Base-by-base conservation (phyloP, 2,888 invertebrate genomes). In the Capitulum mitella region DNA sequence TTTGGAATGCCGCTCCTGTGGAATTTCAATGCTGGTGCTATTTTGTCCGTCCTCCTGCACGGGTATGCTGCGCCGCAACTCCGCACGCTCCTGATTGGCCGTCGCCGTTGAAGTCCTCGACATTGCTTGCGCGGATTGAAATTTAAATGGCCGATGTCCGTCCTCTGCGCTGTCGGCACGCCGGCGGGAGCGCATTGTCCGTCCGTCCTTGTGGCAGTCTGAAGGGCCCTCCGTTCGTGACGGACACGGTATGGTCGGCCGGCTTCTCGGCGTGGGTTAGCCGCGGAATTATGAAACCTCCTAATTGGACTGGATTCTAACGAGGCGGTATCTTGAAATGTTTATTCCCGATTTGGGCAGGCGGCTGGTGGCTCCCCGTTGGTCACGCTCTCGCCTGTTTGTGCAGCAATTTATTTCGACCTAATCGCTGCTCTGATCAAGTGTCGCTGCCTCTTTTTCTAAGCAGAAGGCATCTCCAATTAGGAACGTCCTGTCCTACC, bases 391-490 rank as follows among this genome's bases (percentile, higher is more conserved):
- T 8, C 8, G 22, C 14, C 37, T 3, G 22, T 26, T 40, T n/a
- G 70, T 40, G 40, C 70, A 40, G 40, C 40, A 37, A 70, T 70
- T 70, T 70, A 70, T 70, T 40, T 70, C 5, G 14, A 26, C 26
- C 16, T 43, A 40, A 70, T 70, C 70, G 16, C 14, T 34, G 37
- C 14, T 70, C 8, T 70, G 26, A 70, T 70, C 70, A 26, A 37
- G 22, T 40, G 37, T 70, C 34, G 1, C 70, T 1, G 70, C 26
- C 34, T 40, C 29, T 40, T 40, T 70, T 70, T 70, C 37, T 26
- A 70, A 19, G 40, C 40, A 10, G 70, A 70, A 40, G 34, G 37
- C 70, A 70, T 40, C 22, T 70, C 70, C 70, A 70, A 70, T 70
- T 70, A 70, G 40, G 19, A 34, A 10, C 10, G 70, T 19, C 14